Conservation (phyloP, 23 tunicate species). For the Oikopleura albicans region DNA sequence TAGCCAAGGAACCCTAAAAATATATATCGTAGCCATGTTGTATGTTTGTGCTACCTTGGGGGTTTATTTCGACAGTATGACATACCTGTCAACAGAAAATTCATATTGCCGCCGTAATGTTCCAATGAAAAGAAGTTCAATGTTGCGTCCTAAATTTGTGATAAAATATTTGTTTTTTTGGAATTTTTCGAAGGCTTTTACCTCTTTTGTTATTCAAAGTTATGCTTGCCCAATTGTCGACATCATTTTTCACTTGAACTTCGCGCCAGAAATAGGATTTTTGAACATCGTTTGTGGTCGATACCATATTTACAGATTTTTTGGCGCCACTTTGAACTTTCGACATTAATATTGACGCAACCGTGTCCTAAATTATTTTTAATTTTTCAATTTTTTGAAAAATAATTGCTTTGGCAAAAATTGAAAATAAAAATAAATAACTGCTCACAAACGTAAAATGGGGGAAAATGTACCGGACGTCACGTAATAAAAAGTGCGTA, state of each 20-base stretch:
- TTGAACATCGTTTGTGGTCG: background rate
- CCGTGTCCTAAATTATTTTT: background rate
- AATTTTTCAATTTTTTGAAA: no score
- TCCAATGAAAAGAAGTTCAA: background rate
- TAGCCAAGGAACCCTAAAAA: no score
- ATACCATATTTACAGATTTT: background rate
- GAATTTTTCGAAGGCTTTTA: no score
- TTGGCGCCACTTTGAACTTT: background rate
- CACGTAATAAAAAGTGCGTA: no score
- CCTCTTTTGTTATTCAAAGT: background rate
- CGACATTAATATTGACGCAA: background rate
- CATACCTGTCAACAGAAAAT: background rate
- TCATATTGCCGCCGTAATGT: background rate
- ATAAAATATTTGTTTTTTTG: no score
- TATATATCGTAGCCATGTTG: no score
- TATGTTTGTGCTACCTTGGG: no score
- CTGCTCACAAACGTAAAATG: no score
- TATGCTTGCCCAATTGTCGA: background rate
- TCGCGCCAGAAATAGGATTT: background rate
- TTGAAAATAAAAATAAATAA: no score
- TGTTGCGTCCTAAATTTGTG: background rate
- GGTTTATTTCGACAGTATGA: no score
- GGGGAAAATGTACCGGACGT: no score
- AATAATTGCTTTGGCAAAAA: no score
- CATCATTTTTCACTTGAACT: background rate